Conservation (phyloP, 2,797 vertebrate species). For the Oryzias dopingdopingensis region DNA sequence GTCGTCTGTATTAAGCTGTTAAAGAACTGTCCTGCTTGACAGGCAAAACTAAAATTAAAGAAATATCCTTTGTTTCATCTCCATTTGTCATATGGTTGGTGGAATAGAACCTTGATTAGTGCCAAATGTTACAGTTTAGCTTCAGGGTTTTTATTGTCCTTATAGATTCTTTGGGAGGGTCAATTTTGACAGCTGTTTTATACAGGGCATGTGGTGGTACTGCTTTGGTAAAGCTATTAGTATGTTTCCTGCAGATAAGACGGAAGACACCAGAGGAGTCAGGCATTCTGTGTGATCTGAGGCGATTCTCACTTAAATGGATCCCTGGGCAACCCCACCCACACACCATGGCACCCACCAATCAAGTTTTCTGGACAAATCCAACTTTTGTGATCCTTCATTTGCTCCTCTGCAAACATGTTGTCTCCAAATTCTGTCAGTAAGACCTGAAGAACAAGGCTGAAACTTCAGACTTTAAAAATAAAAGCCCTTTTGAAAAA, state of each 20-base stretch:
- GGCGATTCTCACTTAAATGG: conserved; percentile 43
- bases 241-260: conserved; percentile 66
- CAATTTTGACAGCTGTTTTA: conserved; percentile 77
- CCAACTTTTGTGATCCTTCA: no score
- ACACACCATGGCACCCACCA: no score
- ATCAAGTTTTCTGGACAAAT: no score
- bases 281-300: conserved; percentile 30
- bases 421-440: no score
- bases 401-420: no score
- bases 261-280: conserved; percentile 47
- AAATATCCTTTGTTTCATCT: conserved; percentile 57
- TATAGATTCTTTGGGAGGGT: conserved; percentile 80
- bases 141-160: conserved; percentile 73
- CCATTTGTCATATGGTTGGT: conserved; percentile 58
- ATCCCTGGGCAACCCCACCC: conserved; percentile 32
- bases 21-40: conserved; percentile 67
- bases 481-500: no score
- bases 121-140: conserved; percentile 64
- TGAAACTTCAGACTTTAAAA: no score
- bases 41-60: conserved; percentile 57
- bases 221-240: conserved; percentile 71
- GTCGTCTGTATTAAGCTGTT: conserved; percentile 71
- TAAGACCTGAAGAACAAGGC: no score
- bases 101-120: conserved; percentile 64
- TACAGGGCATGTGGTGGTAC: conserved; percentile 54